Evolutionary conservation across 2,888 invertebrate species (phyloP).

Genomic region (Yponomeuta malinellus): DNA sequence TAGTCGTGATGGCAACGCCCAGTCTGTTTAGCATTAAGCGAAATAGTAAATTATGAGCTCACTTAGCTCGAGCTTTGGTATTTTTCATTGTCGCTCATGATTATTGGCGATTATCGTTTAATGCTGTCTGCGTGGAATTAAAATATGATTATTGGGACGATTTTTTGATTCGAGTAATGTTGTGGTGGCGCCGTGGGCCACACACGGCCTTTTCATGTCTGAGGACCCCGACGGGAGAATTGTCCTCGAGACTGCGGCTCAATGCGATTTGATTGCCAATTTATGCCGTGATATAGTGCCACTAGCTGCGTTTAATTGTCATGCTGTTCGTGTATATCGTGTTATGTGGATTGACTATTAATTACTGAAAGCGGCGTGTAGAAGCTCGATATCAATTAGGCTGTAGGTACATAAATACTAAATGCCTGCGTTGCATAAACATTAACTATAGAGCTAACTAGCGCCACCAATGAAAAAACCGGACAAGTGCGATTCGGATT

Average conservation of each 20-base stretch:
- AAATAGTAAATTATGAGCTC: slow-evolving; percentile 55
- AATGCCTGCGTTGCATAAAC: too few species aligned
- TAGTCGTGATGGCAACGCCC: slow-evolving; percentile 59
- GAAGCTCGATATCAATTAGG: background rate
- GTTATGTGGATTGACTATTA: slow-evolving; percentile 14
- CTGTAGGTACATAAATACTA: background rate
- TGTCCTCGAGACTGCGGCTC: slow-evolving; percentile 39
- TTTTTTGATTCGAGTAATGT: slow-evolving; percentile 42
- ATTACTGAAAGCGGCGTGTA: background rate
- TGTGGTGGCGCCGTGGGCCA: slow-evolving; percentile 34
- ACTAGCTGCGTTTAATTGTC: slow-evolving; percentile 46
- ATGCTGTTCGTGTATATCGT: slow-evolving; percentile 17
- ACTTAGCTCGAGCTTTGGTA: slow-evolving; percentile 20
- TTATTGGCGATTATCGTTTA: slow-evolving; percentile 51
- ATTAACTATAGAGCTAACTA: too few species aligned
- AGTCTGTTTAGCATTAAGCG: slow-evolving; percentile 41
- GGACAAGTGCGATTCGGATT: too few species aligned
- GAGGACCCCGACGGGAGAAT: slow-evolving; percentile 29
- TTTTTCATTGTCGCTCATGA: slow-evolving; percentile 43
- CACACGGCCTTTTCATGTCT: slow-evolving; percentile 22
- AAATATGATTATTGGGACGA: slow-evolving; percentile 60
- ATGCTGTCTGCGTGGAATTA: slow-evolving; percentile 51
- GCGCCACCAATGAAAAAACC: too few species aligned
- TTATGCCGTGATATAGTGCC: slow-evolving; percentile 51
- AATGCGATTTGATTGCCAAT: slow-evolving; percentile 60